A percentile compares a stretch with the other conserved stretches of the same genome.
Conservation (phyloP, 2,113 vertebrate species). For the Corvus moneduloides region DNA sequence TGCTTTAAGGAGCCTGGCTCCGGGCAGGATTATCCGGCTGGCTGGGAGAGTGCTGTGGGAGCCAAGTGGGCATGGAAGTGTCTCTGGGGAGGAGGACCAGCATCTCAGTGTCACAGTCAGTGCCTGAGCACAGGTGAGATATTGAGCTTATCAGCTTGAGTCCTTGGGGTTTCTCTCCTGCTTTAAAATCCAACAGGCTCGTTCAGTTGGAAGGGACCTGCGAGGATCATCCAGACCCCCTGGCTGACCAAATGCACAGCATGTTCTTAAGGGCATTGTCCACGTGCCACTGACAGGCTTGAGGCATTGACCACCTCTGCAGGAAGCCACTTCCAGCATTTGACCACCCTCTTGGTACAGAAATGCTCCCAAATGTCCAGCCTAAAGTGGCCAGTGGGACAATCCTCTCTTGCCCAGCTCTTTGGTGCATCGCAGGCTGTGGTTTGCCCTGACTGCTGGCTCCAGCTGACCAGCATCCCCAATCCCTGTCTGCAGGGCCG, state of each 20-base stretch:
- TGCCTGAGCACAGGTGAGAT: neutral
- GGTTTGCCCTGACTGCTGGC: neutral
- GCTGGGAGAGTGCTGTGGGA: neutral
- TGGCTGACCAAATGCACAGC: neutral
- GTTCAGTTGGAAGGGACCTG: accelerated
- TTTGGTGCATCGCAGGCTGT: neutral
- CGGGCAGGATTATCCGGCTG: neutral
- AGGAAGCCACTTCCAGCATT: neutral
- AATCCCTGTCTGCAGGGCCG: neutral
- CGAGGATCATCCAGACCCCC: accelerated
- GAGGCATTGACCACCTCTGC: neutral
- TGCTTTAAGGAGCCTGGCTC: neutral
- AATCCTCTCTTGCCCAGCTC: accelerated
- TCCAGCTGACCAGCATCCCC: neutral
- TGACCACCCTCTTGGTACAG: neutral
- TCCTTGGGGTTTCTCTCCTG: neutral
- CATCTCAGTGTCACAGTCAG: neutral
- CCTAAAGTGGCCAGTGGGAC: accelerated
- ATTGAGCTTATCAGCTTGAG: accelerated
- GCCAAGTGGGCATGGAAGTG: neutral
- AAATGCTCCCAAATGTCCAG: neutral
- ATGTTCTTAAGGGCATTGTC: neutral
- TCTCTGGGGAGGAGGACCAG: neutral
- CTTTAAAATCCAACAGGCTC: accelerated
- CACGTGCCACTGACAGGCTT: neutral